Conservation (phyloP, 2,113 vertebrate species). For the Scartelaos histophorus region DNA sequence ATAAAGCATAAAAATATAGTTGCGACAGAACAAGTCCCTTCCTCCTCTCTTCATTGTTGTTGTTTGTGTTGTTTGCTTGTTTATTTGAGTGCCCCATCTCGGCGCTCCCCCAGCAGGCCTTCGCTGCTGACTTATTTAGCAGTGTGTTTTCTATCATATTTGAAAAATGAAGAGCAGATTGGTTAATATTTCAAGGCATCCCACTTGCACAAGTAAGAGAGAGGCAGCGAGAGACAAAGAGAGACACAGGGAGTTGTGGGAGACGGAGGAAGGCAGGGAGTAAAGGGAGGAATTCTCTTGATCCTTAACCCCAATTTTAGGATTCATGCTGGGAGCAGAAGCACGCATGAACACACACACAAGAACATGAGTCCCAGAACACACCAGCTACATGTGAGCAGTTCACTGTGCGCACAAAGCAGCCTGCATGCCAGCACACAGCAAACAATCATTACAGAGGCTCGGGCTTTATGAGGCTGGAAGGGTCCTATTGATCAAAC, state of each 20-base stretch:
- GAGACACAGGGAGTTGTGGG: constrained; percentile 1
- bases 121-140: constrained; percentile 76
- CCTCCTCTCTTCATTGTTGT: constrained; percentile 35
- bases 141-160: constrained; percentile 75
- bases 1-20: neutral
- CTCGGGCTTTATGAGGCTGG: neutral
- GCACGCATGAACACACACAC: constrained; percentile 49
- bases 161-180: constrained; percentile 75
- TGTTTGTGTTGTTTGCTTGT: constrained; percentile 67
- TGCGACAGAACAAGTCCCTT: constrained; percentile 9
- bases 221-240: constrained; percentile 30
- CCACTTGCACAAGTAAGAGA: constrained; percentile 46
- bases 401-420: constrained; percentile 16
- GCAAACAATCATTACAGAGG: neutral
- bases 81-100: constrained; percentile 56
- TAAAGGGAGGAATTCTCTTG: constrained; percentile 70
- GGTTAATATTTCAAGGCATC: constrained; percentile 77
- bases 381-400: constrained; percentile 21
- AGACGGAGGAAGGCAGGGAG: constrained; percentile 59
- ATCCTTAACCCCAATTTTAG: constrained; percentile 75
- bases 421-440: neutral
- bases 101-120: constrained; percentile 37
- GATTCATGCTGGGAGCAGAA: constrained; percentile 62
- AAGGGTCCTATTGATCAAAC: neutral
- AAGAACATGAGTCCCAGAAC: constrained; percentile 2